Conservation (phyloP, 1,140 invertebrate genomes). For the Cyclargus thomasi region DNA sequence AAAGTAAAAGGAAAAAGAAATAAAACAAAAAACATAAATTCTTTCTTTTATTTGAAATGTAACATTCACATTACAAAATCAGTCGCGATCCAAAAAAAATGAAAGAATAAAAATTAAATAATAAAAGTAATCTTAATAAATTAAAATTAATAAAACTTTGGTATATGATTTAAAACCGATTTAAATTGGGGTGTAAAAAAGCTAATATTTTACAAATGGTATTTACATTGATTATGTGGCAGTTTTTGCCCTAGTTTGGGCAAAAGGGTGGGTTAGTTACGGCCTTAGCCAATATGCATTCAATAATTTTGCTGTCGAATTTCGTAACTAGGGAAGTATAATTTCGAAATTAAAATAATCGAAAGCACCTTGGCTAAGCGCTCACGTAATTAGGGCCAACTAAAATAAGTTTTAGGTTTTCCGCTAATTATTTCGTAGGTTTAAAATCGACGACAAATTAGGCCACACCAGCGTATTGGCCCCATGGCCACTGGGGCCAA, state of each 20-base stretch:
- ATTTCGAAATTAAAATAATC: too few species aligned
- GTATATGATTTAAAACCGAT: conserved; percentile 70
- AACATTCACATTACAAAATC: conserved; percentile 32
- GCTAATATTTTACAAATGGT: conserved; percentile 58
- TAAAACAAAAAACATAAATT: conserved; percentile 61
- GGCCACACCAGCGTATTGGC: background rate
- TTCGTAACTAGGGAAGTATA: too few species aligned
- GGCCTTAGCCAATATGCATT: background rate
- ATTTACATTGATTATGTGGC: conserved; percentile 52
- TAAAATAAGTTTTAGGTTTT: background rate
- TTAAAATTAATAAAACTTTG: conserved; percentile 73
- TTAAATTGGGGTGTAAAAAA: conserved; percentile 65
- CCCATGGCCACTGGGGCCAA: too few species aligned
- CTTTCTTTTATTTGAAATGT: conserved; percentile 68
- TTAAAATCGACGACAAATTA: background rate
- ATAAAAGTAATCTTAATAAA: conserved; percentile 62
- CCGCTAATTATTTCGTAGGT: background rate
- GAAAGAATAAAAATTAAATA: conserved; percentile 39
- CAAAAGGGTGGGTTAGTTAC: conserved; percentile 46
- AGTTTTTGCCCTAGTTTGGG: conserved; percentile 23
- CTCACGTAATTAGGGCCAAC: too few species aligned
- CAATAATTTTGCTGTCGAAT: too few species aligned
- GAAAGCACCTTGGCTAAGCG: too few species aligned
- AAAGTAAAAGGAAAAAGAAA: conserved; percentile 46
- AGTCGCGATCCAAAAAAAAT: conserved; percentile 36